These are phyloP conservation scores for Drosophila testacea DNA, from an alignment of 2,888 invertebrate species.

Conservation along the genomic window DNA sequence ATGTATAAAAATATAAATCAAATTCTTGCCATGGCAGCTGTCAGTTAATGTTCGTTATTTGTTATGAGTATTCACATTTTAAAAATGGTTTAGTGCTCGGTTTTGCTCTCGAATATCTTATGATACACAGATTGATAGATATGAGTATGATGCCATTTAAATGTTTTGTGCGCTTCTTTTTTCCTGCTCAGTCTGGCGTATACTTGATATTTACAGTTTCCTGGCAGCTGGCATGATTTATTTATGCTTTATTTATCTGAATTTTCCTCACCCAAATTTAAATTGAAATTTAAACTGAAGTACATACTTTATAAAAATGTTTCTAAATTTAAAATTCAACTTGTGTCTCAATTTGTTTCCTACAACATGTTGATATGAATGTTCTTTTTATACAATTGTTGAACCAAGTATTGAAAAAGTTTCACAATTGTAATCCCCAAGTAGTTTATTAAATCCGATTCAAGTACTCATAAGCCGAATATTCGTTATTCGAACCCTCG, in stretches of 20 bases:
- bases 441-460: constrained; percentile 16
- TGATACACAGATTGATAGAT: constrained; percentile 35
- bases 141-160: constrained; percentile 30
- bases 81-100: constrained; percentile 6
- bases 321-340: neutral
- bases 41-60: constrained; percentile 36
- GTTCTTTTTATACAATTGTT: neutral
- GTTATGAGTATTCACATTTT: constrained; percentile 19
- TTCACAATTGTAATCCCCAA: constrained; percentile 5
- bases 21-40: constrained; percentile 46
- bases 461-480: constrained; percentile 10
- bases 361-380: neutral
- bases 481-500: neutral
- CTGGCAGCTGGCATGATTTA: constrained; percentile 15
- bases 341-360: neutral
- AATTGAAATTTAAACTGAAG: neutral
- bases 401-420: neutral
- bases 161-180: constrained; percentile 3
- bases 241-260: constrained; percentile 27
- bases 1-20: constrained; percentile 47
- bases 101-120: constrained; percentile 4
- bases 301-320: neutral
- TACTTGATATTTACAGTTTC: constrained; percentile 28
- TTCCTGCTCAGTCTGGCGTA: constrained; percentile 29
- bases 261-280: neutral